These are phyloP conservation scores for Lymantria monacha DNA, from an alignment of 2,888 invertebrate species.

Conservation along the genomic window DNA sequence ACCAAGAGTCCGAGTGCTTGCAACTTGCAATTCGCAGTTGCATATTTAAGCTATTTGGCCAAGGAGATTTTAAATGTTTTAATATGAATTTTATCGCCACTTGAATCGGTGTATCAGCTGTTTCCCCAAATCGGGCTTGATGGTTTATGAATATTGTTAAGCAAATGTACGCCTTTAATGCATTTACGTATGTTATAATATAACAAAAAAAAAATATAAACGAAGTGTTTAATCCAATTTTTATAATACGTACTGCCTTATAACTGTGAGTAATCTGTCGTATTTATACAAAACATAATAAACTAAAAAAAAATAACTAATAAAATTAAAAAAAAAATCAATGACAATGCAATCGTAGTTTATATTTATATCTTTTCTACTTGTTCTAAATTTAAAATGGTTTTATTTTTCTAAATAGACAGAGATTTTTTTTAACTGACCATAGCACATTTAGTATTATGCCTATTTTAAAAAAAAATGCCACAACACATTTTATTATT, in stretches of 20 bases:
- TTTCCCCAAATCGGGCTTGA: not conserved
- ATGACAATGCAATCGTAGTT: constrained; percentile 4
- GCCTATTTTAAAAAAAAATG: not conserved
- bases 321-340: not conserved
- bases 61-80: too few species aligned
- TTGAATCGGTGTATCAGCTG: too few species aligned
- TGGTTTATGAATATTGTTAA: not conserved
- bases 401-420: not conserved
- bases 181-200: not conserved
- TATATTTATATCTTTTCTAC: not conserved
- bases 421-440: not conserved
- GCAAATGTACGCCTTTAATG: not conserved
- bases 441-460: constrained; percentile 1
- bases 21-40: too few species aligned
- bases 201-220: constrained; percentile 13
- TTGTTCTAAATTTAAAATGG: not conserved
- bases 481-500: constrained; percentile 13
- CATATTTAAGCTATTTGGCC: too few species aligned
- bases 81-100: too few species aligned
- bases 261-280: constrained; percentile 21
- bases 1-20: too few species aligned
- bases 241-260: constrained; percentile 33
- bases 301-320: constrained; percentile 4
- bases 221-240: constrained; percentile 17
- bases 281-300: not conserved